phyloP scores from a whole-genome alignment of 2,888 invertebrate genomes.

The Phaedon cochleariae region DNA sequence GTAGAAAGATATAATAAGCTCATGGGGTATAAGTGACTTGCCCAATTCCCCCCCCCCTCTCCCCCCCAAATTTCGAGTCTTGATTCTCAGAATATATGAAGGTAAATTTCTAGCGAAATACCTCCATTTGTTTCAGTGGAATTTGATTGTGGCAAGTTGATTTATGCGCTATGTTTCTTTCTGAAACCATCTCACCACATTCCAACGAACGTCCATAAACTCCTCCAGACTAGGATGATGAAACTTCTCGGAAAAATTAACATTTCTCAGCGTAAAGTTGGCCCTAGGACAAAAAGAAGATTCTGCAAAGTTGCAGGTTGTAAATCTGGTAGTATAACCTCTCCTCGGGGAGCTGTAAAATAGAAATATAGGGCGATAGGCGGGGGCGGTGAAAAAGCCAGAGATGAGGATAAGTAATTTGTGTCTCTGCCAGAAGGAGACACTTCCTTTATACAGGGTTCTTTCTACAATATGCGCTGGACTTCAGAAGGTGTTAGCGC shows the following conservation, averaged over 20 bases:
- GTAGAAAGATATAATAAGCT: too few relatives aligned
- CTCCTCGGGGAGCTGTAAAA: background rate
- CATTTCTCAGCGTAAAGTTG: constrained; percentile 50
- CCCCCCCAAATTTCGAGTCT: too few relatives aligned
- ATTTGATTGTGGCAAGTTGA: too few relatives aligned
- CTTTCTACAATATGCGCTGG: too few relatives aligned
- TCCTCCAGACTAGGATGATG: constrained; percentile 44
- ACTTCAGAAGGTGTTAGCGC: too few relatives aligned
- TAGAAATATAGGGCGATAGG: constrained; percentile 1
- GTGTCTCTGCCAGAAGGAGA: background rate
- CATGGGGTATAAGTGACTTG: too few relatives aligned
- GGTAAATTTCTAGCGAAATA: too few relatives aligned
- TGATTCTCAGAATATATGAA: too few relatives aligned
- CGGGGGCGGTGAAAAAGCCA: background rate
- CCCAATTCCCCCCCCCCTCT: too few relatives aligned
- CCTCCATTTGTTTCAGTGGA: too few relatives aligned
- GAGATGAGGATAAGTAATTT: background rate
- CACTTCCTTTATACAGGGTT: too few relatives aligned
- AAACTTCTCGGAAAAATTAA: constrained; percentile 52
- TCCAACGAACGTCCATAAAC: constrained; percentile 21
- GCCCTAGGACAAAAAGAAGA: constrained; percentile 51
- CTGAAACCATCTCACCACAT: too few relatives aligned
- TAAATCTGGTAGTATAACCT: constrained; percentile 49
- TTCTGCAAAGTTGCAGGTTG: constrained; percentile 57
- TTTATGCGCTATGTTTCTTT: constrained; percentile 45